Percentiles rank a stretch among this genome's conserved stretches.
phyloP scores from a whole-genome alignment of 2,113 vertebrate species.

The Pygoscelis adeliae region DNA sequence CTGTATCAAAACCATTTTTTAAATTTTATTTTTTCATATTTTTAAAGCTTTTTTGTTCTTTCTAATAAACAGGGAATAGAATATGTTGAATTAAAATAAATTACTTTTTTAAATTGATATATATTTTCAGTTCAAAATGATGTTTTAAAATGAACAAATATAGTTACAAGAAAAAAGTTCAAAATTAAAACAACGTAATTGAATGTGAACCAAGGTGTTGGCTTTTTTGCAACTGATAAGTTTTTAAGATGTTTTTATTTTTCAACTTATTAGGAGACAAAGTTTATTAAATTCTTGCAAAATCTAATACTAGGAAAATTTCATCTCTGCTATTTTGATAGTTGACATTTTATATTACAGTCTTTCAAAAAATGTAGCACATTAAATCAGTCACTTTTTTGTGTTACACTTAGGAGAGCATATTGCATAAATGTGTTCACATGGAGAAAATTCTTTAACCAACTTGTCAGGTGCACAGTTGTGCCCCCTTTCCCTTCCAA shows the following conservation, averaged over 20 bases:
- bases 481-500: background rate
- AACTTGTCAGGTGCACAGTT: background rate
- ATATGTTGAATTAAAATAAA: background rate
- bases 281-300: background rate
- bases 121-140: background rate
- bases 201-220: background rate
- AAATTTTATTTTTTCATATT: background rate
- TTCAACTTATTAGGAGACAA: background rate
- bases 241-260: background rate
- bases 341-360: background rate
- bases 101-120: background rate
- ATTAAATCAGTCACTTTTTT: background rate
- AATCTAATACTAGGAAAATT: background rate
- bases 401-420: background rate
- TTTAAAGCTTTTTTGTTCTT: background rate
- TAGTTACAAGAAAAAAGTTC: background rate
- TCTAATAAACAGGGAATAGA: background rate
- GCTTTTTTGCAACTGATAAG: background rate
- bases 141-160: background rate
- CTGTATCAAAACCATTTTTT: background rate
- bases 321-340: background rate
- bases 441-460: background rate
- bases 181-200: background rate
- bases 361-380: background rate
- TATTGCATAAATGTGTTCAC: background rate